Conservation (phyloP, 2,113 vertebrate genomes). For the Triplophysa dalaica region DNA sequence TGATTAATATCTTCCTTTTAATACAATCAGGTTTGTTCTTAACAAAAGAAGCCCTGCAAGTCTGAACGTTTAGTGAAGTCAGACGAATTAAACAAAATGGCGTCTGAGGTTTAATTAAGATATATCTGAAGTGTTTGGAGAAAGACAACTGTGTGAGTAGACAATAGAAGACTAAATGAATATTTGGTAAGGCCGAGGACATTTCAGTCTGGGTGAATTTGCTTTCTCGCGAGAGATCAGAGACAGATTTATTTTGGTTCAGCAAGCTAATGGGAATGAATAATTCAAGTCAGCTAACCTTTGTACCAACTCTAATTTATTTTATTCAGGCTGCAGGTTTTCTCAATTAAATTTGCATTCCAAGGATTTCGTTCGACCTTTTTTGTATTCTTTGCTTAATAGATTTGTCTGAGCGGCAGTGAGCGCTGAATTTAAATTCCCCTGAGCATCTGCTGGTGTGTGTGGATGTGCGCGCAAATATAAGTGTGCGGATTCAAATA, state of each 20-base stretch:
- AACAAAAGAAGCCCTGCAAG: slow-evolving; percentile 26
- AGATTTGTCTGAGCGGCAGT: slow-evolving; percentile 11
- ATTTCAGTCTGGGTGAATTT: slow-evolving; percentile 29
- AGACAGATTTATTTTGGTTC: slow-evolving; percentile 44
- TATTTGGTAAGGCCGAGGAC: slow-evolving; percentile 25
- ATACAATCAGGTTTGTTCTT: slow-evolving; percentile 45
- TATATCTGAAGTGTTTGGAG: background rate
- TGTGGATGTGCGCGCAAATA: background rate
- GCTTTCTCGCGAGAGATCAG: slow-evolving; percentile 11
- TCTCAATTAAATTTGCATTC: slow-evolving; percentile 65
- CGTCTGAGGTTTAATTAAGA: background rate
- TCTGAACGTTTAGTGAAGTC: slow-evolving; percentile 28
- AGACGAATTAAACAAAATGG: background rate
- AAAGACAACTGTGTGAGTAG: background rate
- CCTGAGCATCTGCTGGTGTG: slow-evolving; percentile 9
- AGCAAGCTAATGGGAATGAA: slow-evolving; percentile 53
- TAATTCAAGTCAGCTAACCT: slow-evolving; percentile 58
- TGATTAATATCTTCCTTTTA: too few relatives aligned
- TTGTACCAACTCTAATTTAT: slow-evolving; percentile 64
- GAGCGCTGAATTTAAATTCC: slow-evolving; percentile 16
- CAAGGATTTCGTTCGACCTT: slow-evolving; percentile 29
- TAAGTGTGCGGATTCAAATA: background rate
- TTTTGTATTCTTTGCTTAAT: slow-evolving; percentile 20
- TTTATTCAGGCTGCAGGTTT: slow-evolving; percentile 57
- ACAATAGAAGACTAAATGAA: background rate